Conservation (phyloP, 1,140 invertebrate species). For the Drosophila elegans region DNA sequence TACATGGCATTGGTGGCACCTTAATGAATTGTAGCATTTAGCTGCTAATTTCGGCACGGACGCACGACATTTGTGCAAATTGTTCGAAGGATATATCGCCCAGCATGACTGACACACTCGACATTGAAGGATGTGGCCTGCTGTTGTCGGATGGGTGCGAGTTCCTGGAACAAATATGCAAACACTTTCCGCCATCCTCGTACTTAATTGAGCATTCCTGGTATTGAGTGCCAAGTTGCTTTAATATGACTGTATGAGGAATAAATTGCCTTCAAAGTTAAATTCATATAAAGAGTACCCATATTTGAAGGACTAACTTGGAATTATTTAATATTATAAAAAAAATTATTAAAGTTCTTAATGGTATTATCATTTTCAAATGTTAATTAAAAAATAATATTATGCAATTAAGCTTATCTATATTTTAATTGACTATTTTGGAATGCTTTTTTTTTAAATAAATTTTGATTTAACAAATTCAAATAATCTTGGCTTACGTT, state of each 20-base stretch:
- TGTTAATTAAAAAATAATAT: no score
- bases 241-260: background rate
- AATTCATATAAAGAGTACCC: no score
- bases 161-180: constrained; percentile 41
- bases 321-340: no score
- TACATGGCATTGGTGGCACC: constrained; percentile 46
- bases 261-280: no score
- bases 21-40: constrained; percentile 74
- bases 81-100: constrained; percentile 39
- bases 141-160: constrained; percentile 12
- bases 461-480: background rate
- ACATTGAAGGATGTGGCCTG: constrained; percentile 42
- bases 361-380: no score
- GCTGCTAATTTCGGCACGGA: constrained; percentile 49
- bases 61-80: constrained; percentile 34
- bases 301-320: no score
- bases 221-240: background rate
- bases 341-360: no score
- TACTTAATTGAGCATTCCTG: constrained; percentile 1
- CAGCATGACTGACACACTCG: constrained; percentile 52
- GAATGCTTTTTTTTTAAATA: no score
- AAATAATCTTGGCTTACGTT: background rate
- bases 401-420: no score
- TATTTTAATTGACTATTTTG: no score
- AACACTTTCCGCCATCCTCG: background rate